A percentile compares a stretch with the other conserved stretches of the same genome.
These are phyloP conservation scores for Charina bottae DNA, from an alignment of 2,113 vertebrate genomes.

Conservation along the genomic window DNA sequence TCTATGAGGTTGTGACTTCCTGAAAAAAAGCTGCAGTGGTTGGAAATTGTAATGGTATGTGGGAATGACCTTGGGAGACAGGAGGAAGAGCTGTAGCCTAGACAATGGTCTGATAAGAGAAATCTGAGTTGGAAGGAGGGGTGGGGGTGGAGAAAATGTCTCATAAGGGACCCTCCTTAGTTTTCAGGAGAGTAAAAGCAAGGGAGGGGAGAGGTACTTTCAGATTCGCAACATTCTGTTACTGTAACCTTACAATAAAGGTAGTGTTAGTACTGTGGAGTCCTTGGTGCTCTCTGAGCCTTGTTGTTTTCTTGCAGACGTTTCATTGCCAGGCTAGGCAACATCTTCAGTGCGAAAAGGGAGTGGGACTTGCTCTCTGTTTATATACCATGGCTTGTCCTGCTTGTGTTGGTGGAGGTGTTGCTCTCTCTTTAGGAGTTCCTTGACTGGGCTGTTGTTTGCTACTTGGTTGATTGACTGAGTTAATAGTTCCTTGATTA, in stretches of 20 bases:
- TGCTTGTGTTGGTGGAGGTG: too few species aligned
- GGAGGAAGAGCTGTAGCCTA: not conserved
- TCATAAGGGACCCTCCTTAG: not conserved
- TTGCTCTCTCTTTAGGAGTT: too few species aligned
- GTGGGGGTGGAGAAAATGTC: not conserved
- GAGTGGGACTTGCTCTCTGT: too few species aligned
- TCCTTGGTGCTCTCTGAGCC: too few species aligned
- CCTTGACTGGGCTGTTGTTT: too few species aligned
- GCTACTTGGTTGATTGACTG: too few species aligned
- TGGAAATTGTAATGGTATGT: not conserved
- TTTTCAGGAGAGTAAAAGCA: not conserved
- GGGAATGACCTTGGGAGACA: not conserved
- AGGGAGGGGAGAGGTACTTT: not conserved
- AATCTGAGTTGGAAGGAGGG: not conserved
- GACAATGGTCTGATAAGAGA: not conserved
- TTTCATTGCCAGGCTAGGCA: too few species aligned
- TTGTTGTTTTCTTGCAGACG: too few species aligned
- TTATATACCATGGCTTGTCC: too few species aligned
- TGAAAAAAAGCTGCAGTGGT: not conserved
- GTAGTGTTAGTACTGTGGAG: not conserved
- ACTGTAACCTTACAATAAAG: not conserved
- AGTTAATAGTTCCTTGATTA: too few species aligned
- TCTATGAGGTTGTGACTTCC: not conserved
- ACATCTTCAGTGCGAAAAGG: too few species aligned
- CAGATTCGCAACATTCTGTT: not conserved